Evolutionary conservation across 92 coral and sea anemone species (phyloP).

Genomic region (Palythoa caribaeorum): DNA sequence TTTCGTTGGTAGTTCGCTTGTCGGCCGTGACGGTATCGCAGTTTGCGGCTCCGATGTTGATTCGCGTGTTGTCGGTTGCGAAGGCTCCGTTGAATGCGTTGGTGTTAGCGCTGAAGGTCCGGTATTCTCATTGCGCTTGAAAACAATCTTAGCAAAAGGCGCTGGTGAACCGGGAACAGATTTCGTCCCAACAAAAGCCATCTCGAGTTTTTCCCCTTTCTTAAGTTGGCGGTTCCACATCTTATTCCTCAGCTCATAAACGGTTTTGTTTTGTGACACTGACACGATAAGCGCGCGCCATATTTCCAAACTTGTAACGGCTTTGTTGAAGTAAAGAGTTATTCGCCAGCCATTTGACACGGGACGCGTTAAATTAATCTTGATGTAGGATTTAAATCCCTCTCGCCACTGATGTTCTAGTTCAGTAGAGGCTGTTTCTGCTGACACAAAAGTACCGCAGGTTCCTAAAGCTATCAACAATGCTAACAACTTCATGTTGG

Average conservation of each 20-base stretch:
- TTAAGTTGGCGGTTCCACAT: conserved; percentile 53
- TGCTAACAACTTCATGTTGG: neutral
- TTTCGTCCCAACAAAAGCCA: conserved; percentile 54
- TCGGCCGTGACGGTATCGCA: conserved; percentile 1
- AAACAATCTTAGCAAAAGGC: conserved; percentile 22
- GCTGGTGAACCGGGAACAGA: conserved; percentile 41
- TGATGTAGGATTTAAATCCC: conserved; percentile 63
- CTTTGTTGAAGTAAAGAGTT: conserved; percentile 52
- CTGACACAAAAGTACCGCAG: conserved; percentile 16
- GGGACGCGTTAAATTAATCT: conserved; percentile 31
- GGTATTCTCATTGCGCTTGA: neutral
- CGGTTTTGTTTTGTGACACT: conserved; percentile 42
- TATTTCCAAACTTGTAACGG: conserved; percentile 50
- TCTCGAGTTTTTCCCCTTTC: conserved; percentile 38
- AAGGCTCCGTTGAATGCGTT: neutral
- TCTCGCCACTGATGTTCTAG: conserved; percentile 43
- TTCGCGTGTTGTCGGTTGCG: conserved; percentile 1
- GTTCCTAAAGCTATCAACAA: neutral
- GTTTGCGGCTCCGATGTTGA: neutral
- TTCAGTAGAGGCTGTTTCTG: neutral
- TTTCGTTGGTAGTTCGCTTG: neutral
- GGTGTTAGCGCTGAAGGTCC: neutral
- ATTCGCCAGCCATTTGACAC: conserved; percentile 72
- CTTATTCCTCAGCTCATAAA: conserved; percentile 59
- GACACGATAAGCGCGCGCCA: conserved; percentile 57